Conservation (phyloP, 2,888 invertebrate genomes). For the Tetranychus piercei region DNA sequence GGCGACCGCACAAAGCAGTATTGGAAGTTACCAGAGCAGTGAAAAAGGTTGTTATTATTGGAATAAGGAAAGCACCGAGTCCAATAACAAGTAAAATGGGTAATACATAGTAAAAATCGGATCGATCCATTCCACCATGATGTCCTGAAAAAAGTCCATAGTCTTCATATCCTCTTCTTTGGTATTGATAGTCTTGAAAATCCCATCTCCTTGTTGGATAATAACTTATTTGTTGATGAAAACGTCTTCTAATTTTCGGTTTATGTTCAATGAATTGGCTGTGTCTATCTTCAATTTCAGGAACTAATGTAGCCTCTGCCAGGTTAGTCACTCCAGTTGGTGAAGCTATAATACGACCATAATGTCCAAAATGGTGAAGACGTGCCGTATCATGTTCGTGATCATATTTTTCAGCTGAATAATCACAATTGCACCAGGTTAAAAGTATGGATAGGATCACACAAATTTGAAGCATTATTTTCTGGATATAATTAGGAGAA, state of each 20-base stretch:
- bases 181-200: not conserved
- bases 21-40: slow-evolving; percentile 17
- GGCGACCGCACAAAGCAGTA: slow-evolving; percentile 12
- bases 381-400: not conserved
- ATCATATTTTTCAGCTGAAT: not conserved
- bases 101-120: slow-evolving; percentile 17
- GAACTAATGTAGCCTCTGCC: not conserved
- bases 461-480: not conserved
- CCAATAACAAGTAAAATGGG: slow-evolving; percentile 19
- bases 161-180: not conserved
- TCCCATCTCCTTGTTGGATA: not conserved
- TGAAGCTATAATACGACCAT: not conserved
- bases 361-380: not conserved
- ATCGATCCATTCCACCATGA: slow-evolving; percentile 4
- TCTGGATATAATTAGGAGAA: not conserved
- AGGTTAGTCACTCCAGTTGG: not conserved
- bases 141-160: not conserved
- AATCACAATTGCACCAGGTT: not conserved
- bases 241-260: not conserved
- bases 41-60: slow-evolving; percentile 19
- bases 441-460: not conserved
- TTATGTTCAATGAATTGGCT: not conserved
- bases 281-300: too few species aligned
- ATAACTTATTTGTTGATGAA: not conserved
- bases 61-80: slow-evolving; percentile 18